Percentiles rank a stretch among this genome's conserved stretches.
Conservation (phyloP, 2,797 vertebrate species). For the Paedocypris micromegethes region DNA sequence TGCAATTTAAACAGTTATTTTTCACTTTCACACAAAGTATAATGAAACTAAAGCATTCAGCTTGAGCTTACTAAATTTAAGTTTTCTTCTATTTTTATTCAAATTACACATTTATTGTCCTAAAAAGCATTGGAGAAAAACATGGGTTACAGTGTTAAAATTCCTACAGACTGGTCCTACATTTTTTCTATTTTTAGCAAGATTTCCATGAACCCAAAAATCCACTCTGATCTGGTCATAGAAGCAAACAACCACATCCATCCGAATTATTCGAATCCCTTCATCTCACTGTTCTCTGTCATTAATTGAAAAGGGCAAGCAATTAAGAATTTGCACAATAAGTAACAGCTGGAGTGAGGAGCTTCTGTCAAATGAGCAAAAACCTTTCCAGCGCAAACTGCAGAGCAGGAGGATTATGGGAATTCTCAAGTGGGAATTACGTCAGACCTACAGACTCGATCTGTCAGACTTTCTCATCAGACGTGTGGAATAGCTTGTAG, state of each 20-base stretch:
- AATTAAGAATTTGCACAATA: constrained; percentile 55
- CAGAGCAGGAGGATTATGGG: constrained; percentile 39
- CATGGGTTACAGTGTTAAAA: too few species aligned
- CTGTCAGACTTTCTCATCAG: constrained; percentile 32
- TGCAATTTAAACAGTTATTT: too few species aligned
- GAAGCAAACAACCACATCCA: constrained; percentile 37
- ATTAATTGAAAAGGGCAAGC: constrained; percentile 51
- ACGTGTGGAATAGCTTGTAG: neutral
- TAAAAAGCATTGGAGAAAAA: too few species aligned
- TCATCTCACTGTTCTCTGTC: constrained; percentile 29
- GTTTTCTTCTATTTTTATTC: too few species aligned
- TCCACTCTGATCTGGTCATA: constrained; percentile 23
- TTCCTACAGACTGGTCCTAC: too few species aligned
- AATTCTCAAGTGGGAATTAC: constrained; percentile 50
- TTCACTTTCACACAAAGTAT: too few species aligned
- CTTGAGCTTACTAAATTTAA: too few species aligned
- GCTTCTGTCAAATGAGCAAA: constrained; percentile 50
- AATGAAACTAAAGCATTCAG: too few species aligned
- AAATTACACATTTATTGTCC: too few species aligned
- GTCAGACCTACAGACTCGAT: constrained; percentile 47
- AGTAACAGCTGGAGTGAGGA: constrained; percentile 47
- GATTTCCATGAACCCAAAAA: too few species aligned
- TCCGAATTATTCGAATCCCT: constrained; percentile 12
- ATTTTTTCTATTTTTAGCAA: too few species aligned
- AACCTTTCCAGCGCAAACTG: constrained; percentile 35